These are phyloP conservation scores for Dynastes tityus DNA, from an alignment of 2,888 invertebrate genomes.

Conservation along the genomic window DNA sequence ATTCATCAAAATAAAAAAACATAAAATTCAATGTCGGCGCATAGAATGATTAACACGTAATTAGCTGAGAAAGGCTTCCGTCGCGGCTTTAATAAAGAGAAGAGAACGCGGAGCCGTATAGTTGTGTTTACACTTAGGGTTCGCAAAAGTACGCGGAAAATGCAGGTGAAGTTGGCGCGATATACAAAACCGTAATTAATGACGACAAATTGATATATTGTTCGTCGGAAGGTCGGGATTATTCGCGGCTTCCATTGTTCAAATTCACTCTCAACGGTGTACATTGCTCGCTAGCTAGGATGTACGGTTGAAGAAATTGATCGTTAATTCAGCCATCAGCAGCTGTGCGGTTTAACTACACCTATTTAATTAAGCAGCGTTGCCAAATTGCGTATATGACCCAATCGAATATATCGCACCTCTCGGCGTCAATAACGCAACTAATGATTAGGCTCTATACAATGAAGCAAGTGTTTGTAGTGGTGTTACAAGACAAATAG, in stretches of 20 bases:
- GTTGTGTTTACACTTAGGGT: not conserved
- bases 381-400: not conserved
- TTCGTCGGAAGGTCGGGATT: constrained; percentile 18
- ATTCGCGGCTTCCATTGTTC: constrained; percentile 27
- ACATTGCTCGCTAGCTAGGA: constrained; percentile 10
- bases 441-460: too few species aligned
- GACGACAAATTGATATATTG: constrained; percentile 40
- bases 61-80: constrained; percentile 3
- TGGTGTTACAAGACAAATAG: too few species aligned
- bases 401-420: not conserved
- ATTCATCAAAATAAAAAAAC: not conserved
- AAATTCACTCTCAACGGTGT: constrained; percentile 23
- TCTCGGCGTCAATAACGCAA: not conserved
- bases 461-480: too few species aligned
- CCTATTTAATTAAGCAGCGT: constrained; percentile 22
- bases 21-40: not conserved
- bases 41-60: not conserved
- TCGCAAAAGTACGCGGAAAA: not conserved
- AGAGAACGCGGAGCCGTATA: not conserved
- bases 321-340: constrained; percentile 25
- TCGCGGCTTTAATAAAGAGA: not conserved
- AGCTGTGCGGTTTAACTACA: constrained; percentile 19
- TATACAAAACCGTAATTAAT: constrained; percentile 38
- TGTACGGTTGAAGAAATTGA: constrained; percentile 13
- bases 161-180: constrained; percentile 29